Evolutionary conservation across 2,888 invertebrate species (phyloP).

Genomic region (Rhabditoides inermis): DNA sequence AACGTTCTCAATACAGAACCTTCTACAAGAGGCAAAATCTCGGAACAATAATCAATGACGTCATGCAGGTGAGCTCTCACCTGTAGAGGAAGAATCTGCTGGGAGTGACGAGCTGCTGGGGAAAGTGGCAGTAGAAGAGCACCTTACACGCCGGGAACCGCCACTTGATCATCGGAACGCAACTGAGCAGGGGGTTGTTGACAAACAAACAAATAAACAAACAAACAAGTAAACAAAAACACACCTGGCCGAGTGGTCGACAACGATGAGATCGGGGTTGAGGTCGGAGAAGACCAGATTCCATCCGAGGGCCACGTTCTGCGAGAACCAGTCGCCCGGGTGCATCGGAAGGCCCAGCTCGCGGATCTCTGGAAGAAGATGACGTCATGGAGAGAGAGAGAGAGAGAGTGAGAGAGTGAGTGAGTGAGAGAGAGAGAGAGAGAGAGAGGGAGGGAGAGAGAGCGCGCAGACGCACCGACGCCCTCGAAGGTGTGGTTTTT

Average conservation of each 20-base stretch:
- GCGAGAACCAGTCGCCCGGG: slow-evolving; percentile 51
- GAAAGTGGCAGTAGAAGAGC: slow-evolving; percentile 51
- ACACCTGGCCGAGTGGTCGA: slow-evolving; percentile 50
- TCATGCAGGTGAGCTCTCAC: slow-evolving; percentile 1
- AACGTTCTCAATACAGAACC: not conserved
- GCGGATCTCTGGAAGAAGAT: slow-evolving; percentile 42
- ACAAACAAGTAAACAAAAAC: not conserved
- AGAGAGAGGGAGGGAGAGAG: no score
- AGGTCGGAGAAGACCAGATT: slow-evolving; percentile 37
- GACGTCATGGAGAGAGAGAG: no score
- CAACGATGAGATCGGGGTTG: slow-evolving; percentile 46
- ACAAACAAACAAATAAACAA: not conserved
- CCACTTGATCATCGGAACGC: slow-evolving; percentile 50
- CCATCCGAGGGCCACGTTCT: slow-evolving; percentile 49
- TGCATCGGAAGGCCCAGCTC: slow-evolving; percentile 43
- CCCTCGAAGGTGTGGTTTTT: slow-evolving; percentile 42
- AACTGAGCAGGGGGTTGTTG: slow-evolving; percentile 25
- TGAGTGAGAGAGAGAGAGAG: not conserved
- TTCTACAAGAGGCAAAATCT: no score
- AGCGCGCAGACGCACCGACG: slow-evolving; percentile 46
- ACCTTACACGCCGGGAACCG: slow-evolving; percentile 45
- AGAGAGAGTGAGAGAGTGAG: not conserved
- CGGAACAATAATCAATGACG: not conserved
- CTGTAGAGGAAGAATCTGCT: slow-evolving; percentile 48
- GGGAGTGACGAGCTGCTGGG: slow-evolving; percentile 50